phyloP scores from a whole-genome alignment of 2,113 vertebrate genomes.

The Archilochus colubris region DNA sequence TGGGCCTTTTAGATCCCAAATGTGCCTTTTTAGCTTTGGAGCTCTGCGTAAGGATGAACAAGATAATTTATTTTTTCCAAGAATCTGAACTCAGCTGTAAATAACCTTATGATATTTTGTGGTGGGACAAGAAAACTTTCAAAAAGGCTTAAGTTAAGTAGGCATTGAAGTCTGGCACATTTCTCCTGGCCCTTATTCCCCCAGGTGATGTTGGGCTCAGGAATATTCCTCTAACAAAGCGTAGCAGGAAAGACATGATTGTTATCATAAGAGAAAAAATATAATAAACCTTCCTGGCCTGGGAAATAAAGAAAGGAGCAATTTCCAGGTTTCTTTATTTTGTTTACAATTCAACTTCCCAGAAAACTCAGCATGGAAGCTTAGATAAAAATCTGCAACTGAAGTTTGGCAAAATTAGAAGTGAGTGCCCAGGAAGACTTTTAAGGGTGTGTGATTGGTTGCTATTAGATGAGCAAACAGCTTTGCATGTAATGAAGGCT shows the following conservation, averaged over 20 bases:
- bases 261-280: background rate
- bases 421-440: background rate
- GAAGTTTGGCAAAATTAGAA: background rate
- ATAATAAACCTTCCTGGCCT: background rate
- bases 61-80: background rate
- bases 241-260: background rate
- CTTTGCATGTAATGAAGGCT: background rate
- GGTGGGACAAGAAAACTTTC: background rate
- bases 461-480: background rate
- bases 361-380: background rate
- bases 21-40: background rate
- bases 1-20: background rate
- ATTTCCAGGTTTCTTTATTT: background rate
- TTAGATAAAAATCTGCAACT: background rate
- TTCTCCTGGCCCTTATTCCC: background rate
- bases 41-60: background rate
- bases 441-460: background rate
- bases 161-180: background rate
- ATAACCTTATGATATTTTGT: background rate
- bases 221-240: background rate
- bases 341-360: conserved; percentile 15
- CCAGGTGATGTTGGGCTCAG: background rate
- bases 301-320: conserved; percentile 2
- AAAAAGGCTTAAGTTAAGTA: background rate
- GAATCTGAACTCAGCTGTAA: background rate